Evolutionary conservation across 1,140 invertebrate species (phyloP), one percentile per base, ranked within the genome.

Genomic region (Orius laevigatus): DNA sequence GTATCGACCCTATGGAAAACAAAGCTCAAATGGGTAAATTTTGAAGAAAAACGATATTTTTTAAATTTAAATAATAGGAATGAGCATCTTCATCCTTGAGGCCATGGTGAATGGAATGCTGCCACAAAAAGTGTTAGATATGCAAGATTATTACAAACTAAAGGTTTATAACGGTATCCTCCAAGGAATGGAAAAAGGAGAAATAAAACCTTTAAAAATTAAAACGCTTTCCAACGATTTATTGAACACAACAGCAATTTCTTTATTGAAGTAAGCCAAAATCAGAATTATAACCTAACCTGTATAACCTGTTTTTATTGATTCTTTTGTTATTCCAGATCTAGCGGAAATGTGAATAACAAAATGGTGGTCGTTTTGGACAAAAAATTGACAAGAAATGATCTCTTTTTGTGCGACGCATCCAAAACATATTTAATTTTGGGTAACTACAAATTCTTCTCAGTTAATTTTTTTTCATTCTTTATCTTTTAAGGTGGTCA

Each of bases 181-280:
- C 39, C 35, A 35, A 14, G 51, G 38, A 12, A 48, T 52, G 3
- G 11, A 52, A n/a, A 33, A 36, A 11, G 51, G 51, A 10, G 46
- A 48, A 18, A 41, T 52, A 1, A 48, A 48, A 31, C 39, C 51
- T 3, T 41, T 49, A n/a, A 39, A 18, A 8, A 15, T 31, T 35
- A n/a, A 32, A 6, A 39, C 42, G 2, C 25, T 52, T 25, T 48
- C 38, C 5, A 40, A 46, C 2, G 31, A 38, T 12, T 42, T 40
- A 25, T 42, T 46, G 11, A 41, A 14, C 8, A 18, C 39, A 20
- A 12, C 41, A 42, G 51, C 51, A 3, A 20, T 52, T 25, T 35
- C 40, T 33, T 9, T 40, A 31, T 11, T 52, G 9, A 35, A 52
- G 51, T 52, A 52, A 41, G 12, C 43, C 6, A 14, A n/a, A n/a